Base-by-base conservation (phyloP, 2,113 vertebrate species). In the Coregonus clupeaformis region DNA sequence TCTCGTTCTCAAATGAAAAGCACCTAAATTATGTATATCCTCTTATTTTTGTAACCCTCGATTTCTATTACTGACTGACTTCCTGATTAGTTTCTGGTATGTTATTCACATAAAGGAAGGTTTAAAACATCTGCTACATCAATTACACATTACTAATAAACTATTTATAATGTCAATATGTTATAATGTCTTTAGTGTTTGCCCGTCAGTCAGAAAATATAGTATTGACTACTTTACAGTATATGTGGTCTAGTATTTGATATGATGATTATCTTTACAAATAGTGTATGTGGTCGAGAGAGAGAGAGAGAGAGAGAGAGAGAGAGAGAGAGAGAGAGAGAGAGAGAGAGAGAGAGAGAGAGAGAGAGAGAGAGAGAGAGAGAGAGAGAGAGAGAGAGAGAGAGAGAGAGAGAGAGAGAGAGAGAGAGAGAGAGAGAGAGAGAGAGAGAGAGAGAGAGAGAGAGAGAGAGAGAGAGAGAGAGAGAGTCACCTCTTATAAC, bases 121-220 rank as follows among this genome's bases (percentile, higher is more conserved):
- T 73, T 25, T n/a, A 32, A 73, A 14, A 69, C 11, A 64, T 30
- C 72, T 80, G 77, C 71, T 69, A 69, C 47, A 12, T 16, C 47
- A 49, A 12, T 14, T 52, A 76, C 78, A 80, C 82, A 77, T 83
- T 79, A 86, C 88, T 90, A 90, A 92, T 90, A 92, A 91, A 89
- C 82, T 90, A 90, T 92, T 90, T 92, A 91, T 91, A 36, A 86
- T 77, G 22, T 42, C 12, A 29, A 5, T 14, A 55, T 70, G 24
- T 59, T 29, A 25, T 25, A 25, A 20, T 47, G 13, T 47, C 16
- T 65, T 70, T 74, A 20, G 29, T 60, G 32, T 66, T 30, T 4
- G 14, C 29, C 12, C n/a, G n/a, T n/a, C n/a, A n/a, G n/a, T n/a
- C n/a, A n/a, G n/a, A n/a, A n/a, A n/a, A n/a, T n/a, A n/a, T n/a